Evolutionary conservation across 2,113 vertebrate genomes (phyloP), one percentile per base, ranked within the genome.

Genomic region (Carassius auratus): DNA sequence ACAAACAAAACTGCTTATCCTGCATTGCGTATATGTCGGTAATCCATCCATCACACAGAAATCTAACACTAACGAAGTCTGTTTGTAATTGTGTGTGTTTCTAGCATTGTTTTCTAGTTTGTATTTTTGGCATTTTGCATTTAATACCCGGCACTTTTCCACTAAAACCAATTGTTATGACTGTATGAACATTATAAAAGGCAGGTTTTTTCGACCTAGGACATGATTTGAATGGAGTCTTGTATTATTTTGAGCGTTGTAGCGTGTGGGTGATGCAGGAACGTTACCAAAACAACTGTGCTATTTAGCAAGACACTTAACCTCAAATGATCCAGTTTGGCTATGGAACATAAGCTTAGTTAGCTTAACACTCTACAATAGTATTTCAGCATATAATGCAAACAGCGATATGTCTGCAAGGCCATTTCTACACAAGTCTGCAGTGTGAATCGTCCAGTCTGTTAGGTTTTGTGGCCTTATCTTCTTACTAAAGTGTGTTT

Each of bases 401-500:
- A 83, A 85, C 52, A 23, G 5, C 14, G 33, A 30, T 36, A 33
- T 23, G 52, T 84, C 55, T 13, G 73, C 75, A 19, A 15, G 74
- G 69, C 57, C 78, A 84, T 85, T 87, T 87, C 48, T 36, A 85
- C 83, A 87, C 74, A 85, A 83, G 86, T 68, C 74, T 80, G 83
- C 80, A 33, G 83, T 87, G 83, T 89, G 81, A 83, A 73, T 55
- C 89, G 76, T 91, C 88, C 84, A 83, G 82, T 91, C 45, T 48
- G 92, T 93, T 92, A 85, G 77, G 90, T 92, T 93, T 86, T 71
- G 93, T 94, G 92, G 93, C 93, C 94, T 94, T 94, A 93, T 92
- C 91, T 92, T 86, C 85, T 87, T 84, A 74, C 68, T 71, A 76
- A 80, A 82, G 79, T 73, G 38, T 64, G 4, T 81, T 85, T 76